Base-by-base conservation (phyloP, 2,888 invertebrate species). In the Cephus nigrinus region DNA sequence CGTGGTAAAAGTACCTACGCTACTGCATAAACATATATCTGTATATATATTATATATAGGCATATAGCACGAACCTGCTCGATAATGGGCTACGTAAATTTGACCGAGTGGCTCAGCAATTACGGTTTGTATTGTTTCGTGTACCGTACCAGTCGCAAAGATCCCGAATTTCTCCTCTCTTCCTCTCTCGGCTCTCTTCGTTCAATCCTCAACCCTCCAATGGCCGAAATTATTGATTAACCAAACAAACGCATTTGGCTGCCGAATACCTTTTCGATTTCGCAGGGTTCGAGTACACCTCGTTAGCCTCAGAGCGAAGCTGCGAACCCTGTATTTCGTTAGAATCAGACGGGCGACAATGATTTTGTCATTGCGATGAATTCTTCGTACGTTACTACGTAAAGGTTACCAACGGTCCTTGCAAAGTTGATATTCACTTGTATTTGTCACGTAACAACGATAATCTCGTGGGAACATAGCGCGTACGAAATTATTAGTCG, bases 61-160 rank as follows among this genome's bases (percentile, higher is more conserved):
- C 23, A 23, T 23, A 55, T 55, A 55, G 9, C 5, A 9, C 2
- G 9, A 55, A 55, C 23, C 9, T 55, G 55, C 9, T 23, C 55
- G 55, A 55, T 55, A 55, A 55, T 23, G 23, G 9, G 55, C 55
- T 55, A 40, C 12, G 81, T 81, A 79, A 84, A 84, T 82, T 80
- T 77, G 75, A 80, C 79, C 77, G 78, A 80, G 78, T 78, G 79
- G 80, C 78, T 82, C 75, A 2, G 81, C 80, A 82, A 84, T 82
- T 80, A 83, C 79, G 79, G 80, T 83, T 81, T 83, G 80, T 82
- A 80, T 84, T 79, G 23, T 55, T 15, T 82, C 73, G 76, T 35
- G 36, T 68, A 74, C 32, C 73, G 77, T 76, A 15, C 23, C 55
- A 55, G 55, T 23, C 55, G 55, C 55, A 55, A 23, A 9, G 9